Conservation (phyloP, 2,888 invertebrate genomes). For the Archips xylosteana region DNA sequence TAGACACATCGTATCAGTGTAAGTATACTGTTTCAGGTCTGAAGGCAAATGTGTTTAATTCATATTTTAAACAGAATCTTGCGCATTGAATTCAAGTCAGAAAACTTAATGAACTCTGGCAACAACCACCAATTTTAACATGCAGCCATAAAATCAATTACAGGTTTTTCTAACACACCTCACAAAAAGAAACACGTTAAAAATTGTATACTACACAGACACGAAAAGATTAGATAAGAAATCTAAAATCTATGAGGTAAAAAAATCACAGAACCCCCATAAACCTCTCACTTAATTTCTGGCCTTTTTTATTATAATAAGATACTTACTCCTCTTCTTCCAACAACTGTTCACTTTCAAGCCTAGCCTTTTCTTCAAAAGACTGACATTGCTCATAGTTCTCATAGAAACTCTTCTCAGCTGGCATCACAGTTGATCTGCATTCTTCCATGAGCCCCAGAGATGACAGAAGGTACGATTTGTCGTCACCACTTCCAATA, state of each 20-base stretch:
- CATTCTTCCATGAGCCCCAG: slow-evolving; percentile 69
- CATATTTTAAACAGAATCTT: background rate
- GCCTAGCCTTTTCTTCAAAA: slow-evolving; percentile 59
- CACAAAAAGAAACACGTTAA: too few relatives aligned
- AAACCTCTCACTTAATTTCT: too few relatives aligned
- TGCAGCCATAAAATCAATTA: background rate
- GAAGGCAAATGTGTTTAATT: background rate
- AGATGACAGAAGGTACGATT: slow-evolving; percentile 61
- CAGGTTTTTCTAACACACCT: too few relatives aligned
- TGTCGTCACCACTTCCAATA: slow-evolving; percentile 58
- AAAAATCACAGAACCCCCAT: too few relatives aligned
- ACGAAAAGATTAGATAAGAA: too few relatives aligned
- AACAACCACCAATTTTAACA: background rate
- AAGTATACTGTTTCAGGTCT: background rate
- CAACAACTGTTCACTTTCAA: slow-evolving; percentile 52
- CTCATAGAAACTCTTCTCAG: slow-evolving; percentile 70
- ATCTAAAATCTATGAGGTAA: too few relatives aligned
- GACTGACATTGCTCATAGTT: slow-evolving; percentile 69
- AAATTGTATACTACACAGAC: too few relatives aligned
- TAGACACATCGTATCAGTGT: too few relatives aligned
- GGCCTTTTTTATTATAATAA: too few relatives aligned
- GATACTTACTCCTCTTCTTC: slow-evolving; percentile 55
- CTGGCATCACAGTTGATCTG: slow-evolving; percentile 63
- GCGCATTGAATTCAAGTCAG: background rate
- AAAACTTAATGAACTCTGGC: background rate